Evolutionary conservation across 2,888 invertebrate species (phyloP).

Genomic region (Pandemis corylana): DNA sequence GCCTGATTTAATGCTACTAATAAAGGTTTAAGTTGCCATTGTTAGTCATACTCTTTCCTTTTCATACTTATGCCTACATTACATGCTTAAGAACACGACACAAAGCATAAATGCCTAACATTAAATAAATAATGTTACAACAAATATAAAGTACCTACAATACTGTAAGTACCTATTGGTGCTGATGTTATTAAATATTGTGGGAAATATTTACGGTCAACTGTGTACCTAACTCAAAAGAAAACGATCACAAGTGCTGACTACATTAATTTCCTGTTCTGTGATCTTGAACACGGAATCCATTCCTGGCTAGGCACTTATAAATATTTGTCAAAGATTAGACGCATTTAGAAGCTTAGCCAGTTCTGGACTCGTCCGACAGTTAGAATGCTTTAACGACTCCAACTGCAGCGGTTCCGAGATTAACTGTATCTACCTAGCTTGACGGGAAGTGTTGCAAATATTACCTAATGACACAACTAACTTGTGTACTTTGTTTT

Average conservation of each 20-base stretch:
- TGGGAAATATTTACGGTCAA: neutral
- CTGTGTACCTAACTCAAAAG: too few relatives aligned
- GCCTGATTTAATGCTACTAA: slow-evolving; percentile 33
- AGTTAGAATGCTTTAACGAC: slow-evolving; percentile 46
- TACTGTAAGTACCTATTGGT: neutral
- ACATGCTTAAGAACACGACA: neutral
- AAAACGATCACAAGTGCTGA: neutral
- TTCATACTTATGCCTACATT: neutral
- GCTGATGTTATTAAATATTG: neutral
- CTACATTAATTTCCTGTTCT: slow-evolving; percentile 20
- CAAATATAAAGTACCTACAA: neutral
- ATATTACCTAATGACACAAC: neutral
- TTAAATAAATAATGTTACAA: neutral
- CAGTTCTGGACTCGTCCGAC: slow-evolving; percentile 48
- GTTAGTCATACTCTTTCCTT: neutral
- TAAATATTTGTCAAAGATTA: slow-evolving; percentile 36
- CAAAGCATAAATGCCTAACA: neutral
- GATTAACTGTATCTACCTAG: slow-evolving; percentile 45
- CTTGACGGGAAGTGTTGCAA: slow-evolving; percentile 5
- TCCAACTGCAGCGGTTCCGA: slow-evolving; percentile 44
- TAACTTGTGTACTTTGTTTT: neutral
- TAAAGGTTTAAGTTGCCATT: slow-evolving; percentile 22
- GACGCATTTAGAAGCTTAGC: slow-evolving; percentile 40
- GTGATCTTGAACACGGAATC: slow-evolving; percentile 14
- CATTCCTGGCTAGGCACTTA: slow-evolving; percentile 11